Conservation (phyloP, 2,888 invertebrate genomes). For the Bombylius major region DNA sequence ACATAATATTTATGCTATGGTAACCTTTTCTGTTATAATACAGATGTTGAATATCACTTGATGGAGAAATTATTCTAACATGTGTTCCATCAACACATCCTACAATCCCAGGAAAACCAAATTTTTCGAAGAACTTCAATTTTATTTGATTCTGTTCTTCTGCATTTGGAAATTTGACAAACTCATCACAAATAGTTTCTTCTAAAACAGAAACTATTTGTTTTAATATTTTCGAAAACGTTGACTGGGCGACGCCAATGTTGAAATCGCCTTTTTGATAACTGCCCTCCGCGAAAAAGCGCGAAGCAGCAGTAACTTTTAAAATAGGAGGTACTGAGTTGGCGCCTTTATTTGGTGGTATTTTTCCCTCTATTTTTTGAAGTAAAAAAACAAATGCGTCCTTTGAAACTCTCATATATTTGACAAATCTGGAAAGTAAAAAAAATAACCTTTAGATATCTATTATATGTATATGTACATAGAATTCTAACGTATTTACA, state of each 20-base stretch:
- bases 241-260: background rate
- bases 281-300: slow-evolving; percentile 1
- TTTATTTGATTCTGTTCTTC: background rate
- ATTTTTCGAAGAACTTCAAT: background rate
- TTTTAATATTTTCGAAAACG: background rate
- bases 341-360: too few relatives aligned
- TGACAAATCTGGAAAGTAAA: background rate
- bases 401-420: background rate
- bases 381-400: background rate
- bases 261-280: background rate
- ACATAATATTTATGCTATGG: slow-evolving; percentile 3
- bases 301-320: background rate
- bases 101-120: background rate
- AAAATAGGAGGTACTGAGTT: background rate
- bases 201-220: background rate
- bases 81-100: slow-evolving; percentile 1
- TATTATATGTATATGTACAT: background rate
- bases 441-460: too few relatives aligned
- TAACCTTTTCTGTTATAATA: slow-evolving; percentile 1
- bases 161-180: background rate
- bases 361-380: background rate
- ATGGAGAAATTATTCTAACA: background rate
- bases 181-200: background rate
- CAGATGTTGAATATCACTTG: background rate
- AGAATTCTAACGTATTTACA: background rate